These are phyloP conservation scores for Agraylea sexmaculata DNA, from an alignment of 1,140 invertebrate species.

Conservation along the genomic window DNA sequence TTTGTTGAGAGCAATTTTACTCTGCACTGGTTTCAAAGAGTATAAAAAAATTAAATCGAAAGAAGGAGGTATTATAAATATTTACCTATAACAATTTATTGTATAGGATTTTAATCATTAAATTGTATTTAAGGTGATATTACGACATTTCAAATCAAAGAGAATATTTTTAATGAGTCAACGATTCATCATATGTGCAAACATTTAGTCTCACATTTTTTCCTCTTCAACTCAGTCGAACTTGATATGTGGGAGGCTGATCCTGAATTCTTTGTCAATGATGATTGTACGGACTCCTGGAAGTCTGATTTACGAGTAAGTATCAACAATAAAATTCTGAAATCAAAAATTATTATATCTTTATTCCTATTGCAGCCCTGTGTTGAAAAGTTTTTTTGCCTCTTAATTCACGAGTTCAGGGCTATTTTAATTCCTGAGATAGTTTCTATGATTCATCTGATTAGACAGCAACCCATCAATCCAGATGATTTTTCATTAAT, in stretches of 20 bases:
- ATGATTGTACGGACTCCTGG: conserved; percentile 83
- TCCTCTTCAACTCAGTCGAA: conserved; percentile 72
- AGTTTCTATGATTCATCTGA: conserved; percentile 38
- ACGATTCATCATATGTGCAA: conserved; percentile 65
- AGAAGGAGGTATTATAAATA: conserved; percentile 36
- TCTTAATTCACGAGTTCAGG: conserved; percentile 71
- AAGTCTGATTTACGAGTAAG: conserved; percentile 75
- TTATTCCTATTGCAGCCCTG: conserved; percentile 54
- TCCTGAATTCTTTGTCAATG: conserved; percentile 78
- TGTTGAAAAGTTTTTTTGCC: conserved; percentile 73
- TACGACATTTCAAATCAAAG: conserved; percentile 55
- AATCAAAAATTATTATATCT: conserved; percentile 6
- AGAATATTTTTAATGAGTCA: conserved; percentile 28
- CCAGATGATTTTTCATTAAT: conserved; percentile 59
- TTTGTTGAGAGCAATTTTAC: conserved; percentile 71
- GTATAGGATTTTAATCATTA: neutral
- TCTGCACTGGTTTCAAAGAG: conserved; percentile 61
- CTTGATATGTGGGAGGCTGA: conserved; percentile 80
- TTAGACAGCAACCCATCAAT: conserved; percentile 25
- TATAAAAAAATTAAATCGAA: conserved; percentile 46
- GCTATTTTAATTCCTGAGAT: conserved; percentile 59
- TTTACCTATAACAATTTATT: conserved; percentile 3
- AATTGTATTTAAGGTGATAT: conserved; percentile 24
- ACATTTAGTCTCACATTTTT: conserved; percentile 78
- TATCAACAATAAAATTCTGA: conserved; percentile 5